Percentiles rank a stretch among this genome's conserved stretches.
Evolutionary conservation across 2,113 vertebrate genomes (phyloP).

Genomic region (Neotragus moschatus): DNA sequence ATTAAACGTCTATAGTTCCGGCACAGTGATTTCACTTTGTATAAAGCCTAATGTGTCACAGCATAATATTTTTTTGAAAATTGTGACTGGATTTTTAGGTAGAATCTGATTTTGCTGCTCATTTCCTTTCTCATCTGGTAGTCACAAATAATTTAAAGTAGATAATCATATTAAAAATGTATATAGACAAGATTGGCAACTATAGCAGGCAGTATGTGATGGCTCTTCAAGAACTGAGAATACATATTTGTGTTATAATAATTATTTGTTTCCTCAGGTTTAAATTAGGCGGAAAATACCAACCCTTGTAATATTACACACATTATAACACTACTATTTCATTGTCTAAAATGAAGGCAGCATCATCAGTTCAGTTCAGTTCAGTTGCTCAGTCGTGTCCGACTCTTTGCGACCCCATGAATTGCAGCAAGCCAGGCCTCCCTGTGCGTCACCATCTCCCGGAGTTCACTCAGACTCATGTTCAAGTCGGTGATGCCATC

Average conservation of each 20-base stretch:
- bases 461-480: too few species aligned
- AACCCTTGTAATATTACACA: neutral
- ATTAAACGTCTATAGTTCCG: slow-evolving; percentile 54
- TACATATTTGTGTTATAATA: neutral
- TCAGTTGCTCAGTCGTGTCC: too few species aligned
- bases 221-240: neutral
- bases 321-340: neutral
- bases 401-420: too few species aligned
- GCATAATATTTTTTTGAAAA: slow-evolving; percentile 50
- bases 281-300: neutral
- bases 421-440: fast-evolving
- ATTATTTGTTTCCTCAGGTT: neutral
- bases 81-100: slow-evolving; percentile 62
- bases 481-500: too few species aligned
- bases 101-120: slow-evolving; percentile 55
- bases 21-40: slow-evolving; percentile 65
- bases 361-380: neutral
- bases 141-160: slow-evolving; percentile 63
- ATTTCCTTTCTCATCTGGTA: slow-evolving; percentile 28
- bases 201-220: neutral
- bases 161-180: slow-evolving; percentile 64
- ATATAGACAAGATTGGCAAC: slow-evolving; percentile 57
- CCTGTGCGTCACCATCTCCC: too few species aligned
- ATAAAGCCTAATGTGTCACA: slow-evolving; percentile 57
- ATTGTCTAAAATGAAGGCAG: neutral